Base-by-base conservation (phyloP, 2,888 invertebrate species). In the Noctua janthina region DNA sequence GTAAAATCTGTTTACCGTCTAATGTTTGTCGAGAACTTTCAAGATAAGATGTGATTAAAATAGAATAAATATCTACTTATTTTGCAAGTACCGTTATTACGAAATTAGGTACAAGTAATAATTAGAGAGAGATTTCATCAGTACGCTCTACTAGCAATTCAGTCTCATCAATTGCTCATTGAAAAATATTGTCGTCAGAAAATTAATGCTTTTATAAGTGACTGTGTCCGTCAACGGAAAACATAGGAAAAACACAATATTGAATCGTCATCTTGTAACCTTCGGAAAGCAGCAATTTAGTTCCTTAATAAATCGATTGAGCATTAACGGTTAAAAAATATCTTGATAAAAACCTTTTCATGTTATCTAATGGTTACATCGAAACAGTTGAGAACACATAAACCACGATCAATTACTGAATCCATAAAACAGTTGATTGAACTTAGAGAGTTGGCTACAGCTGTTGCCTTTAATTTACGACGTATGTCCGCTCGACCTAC, bases 401-500 rank as follows among this genome's bases (percentile, higher is more conserved):
- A n/a, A 67, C 54, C 17, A 68, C 43, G 23, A 5, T 39, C 39
- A 66, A 74, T 74, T 70, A 82, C 54, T 77, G 74, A 67, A 76
- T 73, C 76, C 74, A 70, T 79, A 76, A 82, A 84, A 87, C 64
- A 62, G 49, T 74, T 71, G 35, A 82, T 82, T 82, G 69, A 59
- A 67, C 62, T 8, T 46, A 74, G 67, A 56, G 29, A 59, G 68
- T 79, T 84, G 79, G 79, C 79, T 64, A 68, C 75, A 78, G 77
- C 71, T 80, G 73, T 73, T 59, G 23, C 35, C 0, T 75, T 29
- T 78, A 46, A 78, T 81, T 80, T 76, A 88, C 75, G 49, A 51
- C 79, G 59, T 68, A 70, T 59, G 43, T 82, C 68, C 68, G n/a
- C 54, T 54, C 73, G 81, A 86, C 83, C 84, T 80, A 83, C 74